Conservation (phyloP, 2,888 invertebrate genomes). For the Helleia helle region DNA sequence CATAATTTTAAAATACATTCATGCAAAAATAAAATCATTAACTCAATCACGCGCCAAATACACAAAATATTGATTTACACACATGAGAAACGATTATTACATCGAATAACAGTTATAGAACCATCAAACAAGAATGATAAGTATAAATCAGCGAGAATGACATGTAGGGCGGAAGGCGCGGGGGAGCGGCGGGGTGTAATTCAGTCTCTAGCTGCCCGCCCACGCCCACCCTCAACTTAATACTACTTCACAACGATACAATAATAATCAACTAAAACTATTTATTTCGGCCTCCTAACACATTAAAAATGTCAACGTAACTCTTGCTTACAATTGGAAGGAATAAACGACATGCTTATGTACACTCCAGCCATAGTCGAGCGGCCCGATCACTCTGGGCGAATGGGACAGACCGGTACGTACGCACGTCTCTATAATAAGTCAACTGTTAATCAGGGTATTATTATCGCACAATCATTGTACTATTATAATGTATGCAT, state of each 20-base stretch:
- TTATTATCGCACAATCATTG: background rate
- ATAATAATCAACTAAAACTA: slow-evolving; percentile 58
- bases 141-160: slow-evolving; percentile 51
- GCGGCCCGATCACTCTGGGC: background rate
- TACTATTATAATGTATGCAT: too few relatives aligned
- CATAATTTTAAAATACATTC: slow-evolving; percentile 22
- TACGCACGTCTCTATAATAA: background rate
- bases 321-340: slow-evolving; percentile 56
- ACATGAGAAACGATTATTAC: slow-evolving; percentile 54
- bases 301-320: slow-evolving; percentile 43
- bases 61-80: slow-evolving; percentile 58
- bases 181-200: slow-evolving; percentile 48
- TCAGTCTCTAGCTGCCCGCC: slow-evolving; percentile 64
- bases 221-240: slow-evolving; percentile 55
- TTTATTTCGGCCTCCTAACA: slow-evolving; percentile 61
- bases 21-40: slow-evolving; percentile 40
- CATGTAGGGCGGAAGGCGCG: slow-evolving; percentile 47
- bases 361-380: slow-evolving; percentile 36
- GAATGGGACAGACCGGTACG: background rate
- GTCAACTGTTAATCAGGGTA: background rate
- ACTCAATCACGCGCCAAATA: slow-evolving; percentile 55
- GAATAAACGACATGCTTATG: slow-evolving; percentile 63
- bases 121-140: slow-evolving; percentile 59
- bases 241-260: slow-evolving; percentile 69
- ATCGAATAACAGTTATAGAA: slow-evolving; percentile 61